A percentile compares a stretch with the other conserved stretches of the same genome.
phyloP scores from a whole-genome alignment of 2,888 invertebrate species.

The Drosophila demipolita region DNA sequence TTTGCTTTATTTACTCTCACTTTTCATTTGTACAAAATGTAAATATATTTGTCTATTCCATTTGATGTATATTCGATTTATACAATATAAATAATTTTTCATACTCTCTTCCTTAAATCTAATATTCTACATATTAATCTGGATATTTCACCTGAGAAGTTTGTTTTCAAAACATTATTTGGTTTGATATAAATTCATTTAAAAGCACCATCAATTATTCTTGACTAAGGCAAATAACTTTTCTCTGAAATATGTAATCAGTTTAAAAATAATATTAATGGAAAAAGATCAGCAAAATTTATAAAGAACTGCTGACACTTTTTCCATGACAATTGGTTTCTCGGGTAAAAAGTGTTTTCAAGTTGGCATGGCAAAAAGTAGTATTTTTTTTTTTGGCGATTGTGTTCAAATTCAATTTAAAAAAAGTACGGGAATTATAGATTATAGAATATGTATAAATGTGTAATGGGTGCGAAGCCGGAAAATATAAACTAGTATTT shows the following conservation, averaged over 20 bases:
- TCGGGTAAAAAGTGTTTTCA: not conserved
- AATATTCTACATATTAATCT: not conserved
- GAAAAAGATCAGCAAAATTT: not conserved
- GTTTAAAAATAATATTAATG: not conserved
- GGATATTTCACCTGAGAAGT: not conserved
- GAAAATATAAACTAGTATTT: not conserved
- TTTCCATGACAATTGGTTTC: not conserved
- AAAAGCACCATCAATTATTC: not conserved
- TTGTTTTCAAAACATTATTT: not conserved
- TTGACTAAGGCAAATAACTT: not conserved
- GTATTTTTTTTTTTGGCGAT: no score
- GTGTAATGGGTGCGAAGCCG: not conserved
- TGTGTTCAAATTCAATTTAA: not conserved
- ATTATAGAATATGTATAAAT: not conserved
- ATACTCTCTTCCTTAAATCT: not conserved
- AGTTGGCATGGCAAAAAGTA: no score
- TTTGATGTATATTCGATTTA: not conserved
- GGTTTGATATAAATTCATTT: not conserved
- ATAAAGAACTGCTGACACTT: not conserved
- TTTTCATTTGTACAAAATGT: not conserved
- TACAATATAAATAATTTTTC: no score
- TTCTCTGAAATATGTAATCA: not conserved
- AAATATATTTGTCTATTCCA: no score
- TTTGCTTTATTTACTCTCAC: not conserved
- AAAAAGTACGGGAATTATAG: not conserved